Base-by-base conservation (phyloP, 1,140 invertebrate genomes). In the Eupristina koningsbergeri region DNA sequence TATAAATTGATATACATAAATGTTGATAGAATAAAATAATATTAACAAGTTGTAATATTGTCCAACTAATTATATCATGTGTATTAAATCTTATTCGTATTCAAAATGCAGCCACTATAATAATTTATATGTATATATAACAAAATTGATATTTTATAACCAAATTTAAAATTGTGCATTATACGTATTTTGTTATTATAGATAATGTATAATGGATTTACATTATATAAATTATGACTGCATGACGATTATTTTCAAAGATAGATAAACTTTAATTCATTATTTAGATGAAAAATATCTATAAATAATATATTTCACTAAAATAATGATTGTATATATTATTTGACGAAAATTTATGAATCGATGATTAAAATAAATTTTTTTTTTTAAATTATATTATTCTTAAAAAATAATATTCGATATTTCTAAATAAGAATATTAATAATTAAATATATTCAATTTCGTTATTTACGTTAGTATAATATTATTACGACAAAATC, bases 1-100 rank as follows among this genome's bases (percentile, higher is more conserved):
- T 92, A 92, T 87, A 84, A n/a, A n/a, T n/a, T n/a, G 85, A 84
- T 88, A 88, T 87, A 41, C 41, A 34, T 45, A 58, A 11, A 41
- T n/a, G 45, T 84, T 90, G 64, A 29, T 39, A 26, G 22, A 78
- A 74, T 63, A 3, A 78, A 78, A 39, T 87, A 86, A 87, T 36
- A 36, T 79, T 47, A 50, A 47, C 26, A 80, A 69, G 22, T 29
- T 80, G 50, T 31, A 11, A 9, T 41, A 41, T 41, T 31, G 22
- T 19, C 5, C 11, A 71, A 71, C 22, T 71, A 71, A 36, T 3
- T 41, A 41, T 71, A 71, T 71, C 19, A 9, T 71, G 67, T 71
- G 41, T 71, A 71, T 71, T 71, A 69, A 50, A 47, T 6, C 5
- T 36, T 22, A 58, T 63, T 45, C 19, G 71, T 26, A 75, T 64